Evolutionary conservation across 2,888 invertebrate species (phyloP).

Genomic region (Ephialtes manifestator): DNA sequence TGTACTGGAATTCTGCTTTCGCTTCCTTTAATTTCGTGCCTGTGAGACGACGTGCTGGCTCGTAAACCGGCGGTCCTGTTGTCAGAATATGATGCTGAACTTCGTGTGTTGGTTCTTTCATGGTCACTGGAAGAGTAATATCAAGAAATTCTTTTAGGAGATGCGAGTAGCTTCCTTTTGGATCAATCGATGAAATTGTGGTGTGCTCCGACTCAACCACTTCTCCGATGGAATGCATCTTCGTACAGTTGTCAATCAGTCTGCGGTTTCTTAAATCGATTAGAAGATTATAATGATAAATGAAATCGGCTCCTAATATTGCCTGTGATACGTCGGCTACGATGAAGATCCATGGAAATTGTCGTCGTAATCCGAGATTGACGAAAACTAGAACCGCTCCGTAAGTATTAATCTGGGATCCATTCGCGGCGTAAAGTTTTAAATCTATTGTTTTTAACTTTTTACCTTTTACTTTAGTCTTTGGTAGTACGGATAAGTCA

Average conservation of each 20-base stretch:
- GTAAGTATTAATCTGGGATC: slow-evolving; percentile 22
- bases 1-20: slow-evolving; percentile 6
- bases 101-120: slow-evolving; percentile 32
- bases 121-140: neutral
- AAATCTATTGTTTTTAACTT: slow-evolving; percentile 58
- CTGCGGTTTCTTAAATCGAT: neutral
- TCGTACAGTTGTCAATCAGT: neutral
- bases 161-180: slow-evolving; percentile 6
- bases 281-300: neutral
- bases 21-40: slow-evolving; percentile 6
- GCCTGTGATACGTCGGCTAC: slow-evolving; percentile 17
- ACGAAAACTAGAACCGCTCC: neutral
- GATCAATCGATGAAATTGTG: slow-evolving; percentile 58
- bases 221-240: slow-evolving; percentile 7
- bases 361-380: slow-evolving; percentile 8
- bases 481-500: slow-evolving; percentile 37
- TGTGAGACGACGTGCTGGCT: slow-evolving; percentile 31
- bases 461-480: slow-evolving; percentile 24
- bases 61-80: slow-evolving; percentile 20
- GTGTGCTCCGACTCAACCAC: neutral
- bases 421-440: slow-evolving; percentile 66
- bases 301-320: slow-evolving; percentile 15
- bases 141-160: slow-evolving; percentile 9
- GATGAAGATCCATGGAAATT: slow-evolving; percentile 16
- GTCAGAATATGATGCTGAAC: slow-evolving; percentile 49